Percentiles rank a stretch among this genome's conserved stretches.
phyloP scores from a whole-genome alignment of 1,140 invertebrate species.

The Drosophila nigrodunni region DNA sequence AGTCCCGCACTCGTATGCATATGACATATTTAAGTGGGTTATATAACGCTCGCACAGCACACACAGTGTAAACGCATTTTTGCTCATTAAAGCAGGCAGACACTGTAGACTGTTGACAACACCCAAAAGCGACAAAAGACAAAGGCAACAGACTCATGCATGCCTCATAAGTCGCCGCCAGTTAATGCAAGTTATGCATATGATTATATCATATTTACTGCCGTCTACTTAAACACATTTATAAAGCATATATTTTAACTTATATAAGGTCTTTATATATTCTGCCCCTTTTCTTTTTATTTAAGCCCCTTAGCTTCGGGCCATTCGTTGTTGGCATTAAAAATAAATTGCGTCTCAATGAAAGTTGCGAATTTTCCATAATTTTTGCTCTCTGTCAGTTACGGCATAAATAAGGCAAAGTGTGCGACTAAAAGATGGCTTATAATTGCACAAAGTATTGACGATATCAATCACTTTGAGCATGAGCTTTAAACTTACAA shows the following conservation, averaged over 20 bases:
- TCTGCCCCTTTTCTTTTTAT: background rate
- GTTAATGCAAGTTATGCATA: conserved; percentile 60
- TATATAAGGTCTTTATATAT: background rate
- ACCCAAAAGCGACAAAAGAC: background rate
- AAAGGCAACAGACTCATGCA: background rate
- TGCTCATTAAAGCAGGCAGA: conserved; percentile 59
- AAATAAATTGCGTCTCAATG: conserved; percentile 49
- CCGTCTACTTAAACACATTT: background rate
- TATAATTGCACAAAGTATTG: background rate
- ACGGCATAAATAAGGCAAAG: conserved; percentile 1
- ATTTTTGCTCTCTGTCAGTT: background rate
- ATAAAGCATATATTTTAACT: conserved; percentile 3
- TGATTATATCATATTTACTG: conserved; percentile 32
- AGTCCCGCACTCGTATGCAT: conserved; percentile 63
- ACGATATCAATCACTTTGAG: background rate
- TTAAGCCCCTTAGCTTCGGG: conserved; percentile 50
- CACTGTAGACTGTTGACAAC: background rate
- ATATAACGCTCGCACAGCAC: conserved; percentile 23
- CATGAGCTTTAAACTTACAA: no score
- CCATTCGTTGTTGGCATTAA: conserved; percentile 29
- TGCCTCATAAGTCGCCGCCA: conserved; percentile 57
- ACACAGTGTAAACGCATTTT: conserved; percentile 36
- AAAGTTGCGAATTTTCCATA: conserved; percentile 40
- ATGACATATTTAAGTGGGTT: conserved; percentile 82
- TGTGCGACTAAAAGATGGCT: conserved; percentile 10